These are phyloP conservation scores for Sardinella longiceps DNA, from an alignment of 2,797 vertebrate genomes.

Conservation along the genomic window DNA sequence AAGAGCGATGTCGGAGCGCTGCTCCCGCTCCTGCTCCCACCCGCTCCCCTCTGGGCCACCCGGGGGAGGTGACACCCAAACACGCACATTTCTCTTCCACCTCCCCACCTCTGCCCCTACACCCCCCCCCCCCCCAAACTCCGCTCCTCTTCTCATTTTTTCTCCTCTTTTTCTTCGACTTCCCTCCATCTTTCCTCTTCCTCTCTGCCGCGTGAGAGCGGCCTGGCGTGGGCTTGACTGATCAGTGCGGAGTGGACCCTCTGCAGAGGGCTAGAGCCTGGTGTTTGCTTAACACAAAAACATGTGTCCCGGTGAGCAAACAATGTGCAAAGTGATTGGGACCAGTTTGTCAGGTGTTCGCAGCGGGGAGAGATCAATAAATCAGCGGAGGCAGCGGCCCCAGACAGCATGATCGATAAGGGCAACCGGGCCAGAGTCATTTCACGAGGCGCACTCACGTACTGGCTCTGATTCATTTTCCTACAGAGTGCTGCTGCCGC, in stretches of 20 bases:
- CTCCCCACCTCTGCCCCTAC: neutral
- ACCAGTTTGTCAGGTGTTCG: neutral
- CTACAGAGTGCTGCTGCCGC: too few relatives aligned
- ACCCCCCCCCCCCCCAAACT: too few relatives aligned
- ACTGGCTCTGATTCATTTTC: neutral
- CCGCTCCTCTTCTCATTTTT: conserved; percentile 11
- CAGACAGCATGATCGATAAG: neutral
- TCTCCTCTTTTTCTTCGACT: neutral
- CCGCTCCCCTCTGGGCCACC: neutral
- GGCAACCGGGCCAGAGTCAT: neutral
- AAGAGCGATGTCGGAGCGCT: conserved; percentile 28
- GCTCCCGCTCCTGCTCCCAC: neutral
- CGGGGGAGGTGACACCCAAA: conserved; percentile 47
- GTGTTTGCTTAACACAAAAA: neutral
- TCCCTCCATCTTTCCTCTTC: neutral
- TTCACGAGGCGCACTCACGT: neutral
- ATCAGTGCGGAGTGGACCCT: neutral
- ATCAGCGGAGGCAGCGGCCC: neutral
- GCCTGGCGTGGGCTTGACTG: neutral
- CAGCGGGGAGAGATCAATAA: neutral
- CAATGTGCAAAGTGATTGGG: neutral
- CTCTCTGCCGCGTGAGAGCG: neutral
- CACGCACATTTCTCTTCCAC: conserved; percentile 27
- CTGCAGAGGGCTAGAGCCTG: neutral
- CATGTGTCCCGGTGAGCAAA: neutral